Conservation (phyloP, 2,113 vertebrate genomes). For the Sorex araneus region DNA sequence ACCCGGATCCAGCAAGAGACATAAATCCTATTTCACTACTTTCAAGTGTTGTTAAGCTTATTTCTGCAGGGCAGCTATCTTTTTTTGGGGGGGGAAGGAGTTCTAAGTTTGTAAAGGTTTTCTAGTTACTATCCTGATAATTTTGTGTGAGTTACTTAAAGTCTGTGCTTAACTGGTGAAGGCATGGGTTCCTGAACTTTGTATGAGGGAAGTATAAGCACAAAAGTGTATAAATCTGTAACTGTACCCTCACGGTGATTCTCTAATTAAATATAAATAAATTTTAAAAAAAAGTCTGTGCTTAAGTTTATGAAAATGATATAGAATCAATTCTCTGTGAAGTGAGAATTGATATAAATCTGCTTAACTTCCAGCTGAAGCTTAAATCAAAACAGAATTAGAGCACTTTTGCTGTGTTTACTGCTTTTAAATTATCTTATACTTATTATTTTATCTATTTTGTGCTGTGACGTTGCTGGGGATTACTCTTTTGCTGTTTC, state of each 20-base stretch:
- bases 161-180: not conserved
- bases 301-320: not conserved
- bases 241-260: too few relatives aligned
- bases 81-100: not conserved
- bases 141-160: not conserved
- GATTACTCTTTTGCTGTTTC: too few relatives aligned
- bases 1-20: not conserved
- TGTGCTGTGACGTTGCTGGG: too few relatives aligned
- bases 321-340: too few relatives aligned
- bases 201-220: too few relatives aligned
- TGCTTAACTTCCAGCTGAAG: not conserved
- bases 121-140: not conserved
- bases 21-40: not conserved
- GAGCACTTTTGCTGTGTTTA: not conserved
- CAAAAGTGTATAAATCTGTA: too few relatives aligned
- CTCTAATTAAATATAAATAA: too few relatives aligned
- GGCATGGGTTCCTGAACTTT: too few relatives aligned
- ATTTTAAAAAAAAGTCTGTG: too few relatives aligned
- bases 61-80: not conserved
- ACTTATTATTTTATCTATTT: too few relatives aligned
- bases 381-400: conserved; percentile 28
- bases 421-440: not conserved
- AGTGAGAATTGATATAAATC: not conserved
- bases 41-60: not conserved
- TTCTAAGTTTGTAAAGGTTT: not conserved